Conservation (phyloP, 2,888 invertebrate species). For the Epinotia demarniana region DNA sequence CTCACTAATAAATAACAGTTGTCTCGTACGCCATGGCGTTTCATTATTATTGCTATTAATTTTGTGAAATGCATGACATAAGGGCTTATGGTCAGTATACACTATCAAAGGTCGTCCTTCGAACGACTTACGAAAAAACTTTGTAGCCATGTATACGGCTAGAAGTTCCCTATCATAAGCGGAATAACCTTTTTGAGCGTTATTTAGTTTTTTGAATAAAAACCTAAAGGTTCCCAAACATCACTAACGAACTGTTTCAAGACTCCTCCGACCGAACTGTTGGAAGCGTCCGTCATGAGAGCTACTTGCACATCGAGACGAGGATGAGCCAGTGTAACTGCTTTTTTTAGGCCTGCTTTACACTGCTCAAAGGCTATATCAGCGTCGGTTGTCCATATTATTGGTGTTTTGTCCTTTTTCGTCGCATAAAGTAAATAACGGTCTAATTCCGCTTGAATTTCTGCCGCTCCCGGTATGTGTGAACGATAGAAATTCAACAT, state of each 20-base stretch:
- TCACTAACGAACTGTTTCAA: conserved; percentile 57
- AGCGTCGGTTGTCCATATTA: conserved; percentile 46
- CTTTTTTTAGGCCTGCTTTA: conserved; percentile 50
- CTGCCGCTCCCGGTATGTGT: conserved; percentile 41
- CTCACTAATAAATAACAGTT: conserved; percentile 46
- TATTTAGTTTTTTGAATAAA: conserved; percentile 57
- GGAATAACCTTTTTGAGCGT: conserved; percentile 56
- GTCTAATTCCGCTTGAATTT: background rate
- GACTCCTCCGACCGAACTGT: conserved; percentile 57
- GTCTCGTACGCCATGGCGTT: conserved; percentile 43
- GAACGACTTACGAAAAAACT: conserved; percentile 44
- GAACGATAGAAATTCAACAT: conserved; percentile 49
- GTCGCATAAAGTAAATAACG: conserved; percentile 33
- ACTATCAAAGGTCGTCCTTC: too few species aligned
- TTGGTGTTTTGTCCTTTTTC: conserved; percentile 46
- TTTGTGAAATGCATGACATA: too few species aligned
- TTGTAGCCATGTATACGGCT: conserved; percentile 46
- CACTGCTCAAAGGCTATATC: conserved; percentile 47
- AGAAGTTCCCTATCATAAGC: conserved; percentile 49
- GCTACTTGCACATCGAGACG: conserved; percentile 48
- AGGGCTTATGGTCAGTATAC: too few species aligned
- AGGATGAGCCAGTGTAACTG: conserved; percentile 54
- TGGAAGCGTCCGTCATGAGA: conserved; percentile 59
- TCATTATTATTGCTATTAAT: conserved; percentile 20
- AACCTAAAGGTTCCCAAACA: conserved; percentile 56